Percentiles rank a stretch among this genome's conserved stretches.
phyloP scores from a whole-genome alignment of 2,797 vertebrate genomes.

The Hafferia zeledoni region DNA sequence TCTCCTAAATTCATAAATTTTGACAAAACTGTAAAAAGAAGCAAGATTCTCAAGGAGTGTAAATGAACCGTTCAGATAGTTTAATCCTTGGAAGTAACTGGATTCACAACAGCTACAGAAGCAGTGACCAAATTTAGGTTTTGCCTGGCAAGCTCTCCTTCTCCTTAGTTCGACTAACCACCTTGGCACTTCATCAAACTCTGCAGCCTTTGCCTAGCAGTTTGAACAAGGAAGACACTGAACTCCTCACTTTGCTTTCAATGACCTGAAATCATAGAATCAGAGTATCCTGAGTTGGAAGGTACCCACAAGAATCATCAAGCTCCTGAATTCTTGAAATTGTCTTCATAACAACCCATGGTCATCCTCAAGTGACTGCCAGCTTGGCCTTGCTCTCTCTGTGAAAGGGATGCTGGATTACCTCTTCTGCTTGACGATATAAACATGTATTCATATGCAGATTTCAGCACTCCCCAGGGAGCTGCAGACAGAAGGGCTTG shows the following conservation, averaged over 20 bases:
- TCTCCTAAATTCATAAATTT: background rate
- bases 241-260: background rate
- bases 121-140: background rate
- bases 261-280: background rate
- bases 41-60: background rate
- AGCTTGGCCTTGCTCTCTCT: background rate
- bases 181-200: background rate
- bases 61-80: background rate
- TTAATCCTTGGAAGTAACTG: background rate
- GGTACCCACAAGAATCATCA: fast-evolving
- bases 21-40: background rate
- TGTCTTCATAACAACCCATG: background rate
- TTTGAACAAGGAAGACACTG: background rate
- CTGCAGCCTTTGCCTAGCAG: background rate
- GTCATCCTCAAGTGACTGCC: background rate
- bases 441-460: background rate
- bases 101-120: background rate
- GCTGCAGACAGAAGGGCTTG: background rate
- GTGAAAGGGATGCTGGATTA: background rate
- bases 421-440: background rate
- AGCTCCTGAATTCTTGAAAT: background rate
- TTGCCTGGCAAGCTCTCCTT: background rate
- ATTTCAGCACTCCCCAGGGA: background rate
- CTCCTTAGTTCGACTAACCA: background rate
- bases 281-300: background rate